Evolutionary conservation across 2,888 invertebrate genomes (phyloP), one percentile per base, ranked within the genome.

Genomic region (Hyposoter dolosus): DNA sequence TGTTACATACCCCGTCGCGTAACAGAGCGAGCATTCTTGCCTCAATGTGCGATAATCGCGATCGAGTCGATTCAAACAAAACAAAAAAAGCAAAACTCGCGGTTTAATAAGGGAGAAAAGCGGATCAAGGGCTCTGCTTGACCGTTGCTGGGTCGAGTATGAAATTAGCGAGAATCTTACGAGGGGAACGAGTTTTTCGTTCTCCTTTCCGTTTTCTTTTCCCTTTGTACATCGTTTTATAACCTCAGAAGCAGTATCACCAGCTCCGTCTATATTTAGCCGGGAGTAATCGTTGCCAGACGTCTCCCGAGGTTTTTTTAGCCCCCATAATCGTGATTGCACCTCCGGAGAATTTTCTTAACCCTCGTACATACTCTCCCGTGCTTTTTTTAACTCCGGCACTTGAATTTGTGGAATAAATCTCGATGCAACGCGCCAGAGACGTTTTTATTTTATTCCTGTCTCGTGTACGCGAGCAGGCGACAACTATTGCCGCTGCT

Each of bases 261-360:
- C 3, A 40, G 23, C 32, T 40, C n/a, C 47, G 23, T 83, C 83
- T 86, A 86, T 86, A 86, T 86, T 86, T 86, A 86, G 86, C 83
- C 85, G 71, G 1, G 28, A 69, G 82, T 78, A 79, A 82, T 77
- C 82, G 78, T 69, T 79, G 74, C 74, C 78, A 85, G 80, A 75
- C 77, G 83, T 83, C 86, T 86, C 83, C 53, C 77, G 72, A 66
- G 66, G 56, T 72, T 83, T 79, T 40, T 77, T 77, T 53, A 10
- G 32, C 17, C 40, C 35, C 43, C 45, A 19, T 35, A 53, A 60
- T 45, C 35, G 50, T 53, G 50, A 76, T 63, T 28, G 60, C 28
- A 19, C 19, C 19, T n/a, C 23, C 17, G 10, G 35, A 23, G 35
- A 50, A 53, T 77, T 66, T 78, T 72, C 53, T 79, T 56, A 47